A percentile compares a stretch with the other conserved stretches of the same genome.
phyloP scores from a whole-genome alignment of 2,113 vertebrate species.

The Aldabrachelys gigantea region DNA sequence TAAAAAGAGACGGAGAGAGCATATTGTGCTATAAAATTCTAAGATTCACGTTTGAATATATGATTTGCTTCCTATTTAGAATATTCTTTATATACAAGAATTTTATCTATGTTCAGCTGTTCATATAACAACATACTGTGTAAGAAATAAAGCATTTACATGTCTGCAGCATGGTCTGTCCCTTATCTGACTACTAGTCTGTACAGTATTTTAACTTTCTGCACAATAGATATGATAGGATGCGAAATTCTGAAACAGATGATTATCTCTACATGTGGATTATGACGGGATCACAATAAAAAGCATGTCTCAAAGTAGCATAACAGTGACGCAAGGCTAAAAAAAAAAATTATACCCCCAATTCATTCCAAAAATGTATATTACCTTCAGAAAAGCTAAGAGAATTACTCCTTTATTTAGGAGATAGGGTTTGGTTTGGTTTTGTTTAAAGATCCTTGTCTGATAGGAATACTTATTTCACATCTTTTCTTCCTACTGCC shows the following conservation, averaged over 20 bases:
- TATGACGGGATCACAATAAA: conserved; percentile 13
- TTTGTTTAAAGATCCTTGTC: conserved; percentile 3
- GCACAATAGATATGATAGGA: conserved; percentile 29
- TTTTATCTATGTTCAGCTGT: not conserved
- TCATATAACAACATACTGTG: not conserved
- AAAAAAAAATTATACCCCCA: not conserved
- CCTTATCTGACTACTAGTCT: not conserved
- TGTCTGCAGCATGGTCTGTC: not conserved
- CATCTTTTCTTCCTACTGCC: not conserved
- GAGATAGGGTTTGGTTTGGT: not conserved
- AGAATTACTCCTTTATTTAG: conserved; percentile 50
- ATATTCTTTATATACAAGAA: conserved; percentile 12
- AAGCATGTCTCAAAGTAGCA: not conserved
- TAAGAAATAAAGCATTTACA: not conserved
- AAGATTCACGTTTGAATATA: not conserved
- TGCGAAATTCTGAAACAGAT: conserved; percentile 42
- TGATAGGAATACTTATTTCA: conserved; percentile 14
- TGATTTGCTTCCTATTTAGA: not conserved
- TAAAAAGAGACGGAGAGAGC: not conserved
- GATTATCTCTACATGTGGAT: not conserved
- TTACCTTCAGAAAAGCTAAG: conserved; percentile 27
- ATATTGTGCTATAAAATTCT: conserved; percentile 13
- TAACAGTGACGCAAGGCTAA: not conserved
- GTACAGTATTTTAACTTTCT: conserved; percentile 20
- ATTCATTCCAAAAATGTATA: not conserved